Percentiles rank a stretch among this genome's conserved stretches.
These are phyloP conservation scores for Zygaena filipendulae DNA, from an alignment of 2,888 invertebrate species.

Conservation along the genomic window DNA sequence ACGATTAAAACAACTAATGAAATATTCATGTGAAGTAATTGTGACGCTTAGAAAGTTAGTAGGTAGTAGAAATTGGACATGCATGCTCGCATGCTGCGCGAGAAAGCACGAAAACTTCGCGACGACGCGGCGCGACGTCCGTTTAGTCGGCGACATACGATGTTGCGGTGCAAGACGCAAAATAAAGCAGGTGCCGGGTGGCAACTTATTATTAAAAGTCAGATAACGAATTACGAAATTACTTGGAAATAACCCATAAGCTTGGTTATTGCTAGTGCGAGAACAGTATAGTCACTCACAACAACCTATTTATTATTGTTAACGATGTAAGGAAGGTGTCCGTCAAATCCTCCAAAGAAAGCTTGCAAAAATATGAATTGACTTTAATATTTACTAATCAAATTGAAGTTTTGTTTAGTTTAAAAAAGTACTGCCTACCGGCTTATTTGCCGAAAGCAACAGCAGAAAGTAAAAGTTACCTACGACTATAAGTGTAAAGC, in stretches of 20 bases:
- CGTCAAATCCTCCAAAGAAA: too few relatives aligned
- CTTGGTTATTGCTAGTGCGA: too few relatives aligned
- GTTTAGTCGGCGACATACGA: neutral
- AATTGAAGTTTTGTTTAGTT: slow-evolving; percentile 28
- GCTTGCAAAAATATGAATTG: too few relatives aligned
- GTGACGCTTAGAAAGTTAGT: slow-evolving; percentile 63
- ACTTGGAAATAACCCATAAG: too few relatives aligned
- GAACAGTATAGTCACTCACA: too few relatives aligned
- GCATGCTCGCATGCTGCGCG: slow-evolving; percentile 64
- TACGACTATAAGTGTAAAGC: slow-evolving; percentile 50
- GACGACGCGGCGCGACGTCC: slow-evolving; percentile 18
- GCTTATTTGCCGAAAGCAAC: too few relatives aligned
- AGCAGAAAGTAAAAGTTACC: slow-evolving; percentile 64
- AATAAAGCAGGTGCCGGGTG: neutral
- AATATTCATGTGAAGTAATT: slow-evolving; percentile 66
- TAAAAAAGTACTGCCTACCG: too few relatives aligned
- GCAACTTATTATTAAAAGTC: slow-evolving; percentile 1
- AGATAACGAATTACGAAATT: neutral
- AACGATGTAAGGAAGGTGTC: too few relatives aligned
- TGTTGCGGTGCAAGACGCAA: neutral
- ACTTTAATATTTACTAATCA: too few relatives aligned
- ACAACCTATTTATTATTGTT: too few relatives aligned
- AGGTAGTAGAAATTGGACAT: slow-evolving; percentile 53
- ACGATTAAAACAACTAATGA: too few relatives aligned
- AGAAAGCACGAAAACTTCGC: slow-evolving; percentile 51